Conservation (phyloP, 2,113 vertebrate species). For the Dunckerocampus dactyliophorus region DNA sequence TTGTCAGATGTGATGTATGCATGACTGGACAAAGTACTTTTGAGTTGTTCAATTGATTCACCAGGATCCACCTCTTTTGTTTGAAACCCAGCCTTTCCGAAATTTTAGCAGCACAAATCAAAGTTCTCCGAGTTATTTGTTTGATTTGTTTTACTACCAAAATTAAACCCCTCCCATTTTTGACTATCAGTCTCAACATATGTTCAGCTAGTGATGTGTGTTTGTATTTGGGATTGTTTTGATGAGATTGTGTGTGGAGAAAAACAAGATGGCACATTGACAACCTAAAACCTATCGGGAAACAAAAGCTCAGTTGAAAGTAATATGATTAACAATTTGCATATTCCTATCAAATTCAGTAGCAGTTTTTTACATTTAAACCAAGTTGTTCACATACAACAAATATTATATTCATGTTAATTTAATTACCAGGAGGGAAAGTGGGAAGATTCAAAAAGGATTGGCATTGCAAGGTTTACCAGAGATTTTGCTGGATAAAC, state of each 20-base stretch:
- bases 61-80: not conserved
- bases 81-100: not conserved
- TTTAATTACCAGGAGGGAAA: too few species aligned
- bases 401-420: too few species aligned
- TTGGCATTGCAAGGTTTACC: too few species aligned
- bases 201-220: not conserved
- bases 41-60: not conserved
- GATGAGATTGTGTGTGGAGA: not conserved
- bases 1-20: constrained; percentile 6
- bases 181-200: not conserved
- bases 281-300: not conserved
- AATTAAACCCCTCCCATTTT: constrained; percentile 9
- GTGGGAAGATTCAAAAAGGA: too few species aligned
- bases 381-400: too few species aligned
- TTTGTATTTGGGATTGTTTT: constrained; percentile 1
- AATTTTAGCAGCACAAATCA: constrained; percentile 15
- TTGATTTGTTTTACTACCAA: constrained; percentile 7
- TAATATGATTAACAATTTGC: too few species aligned
- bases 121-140: not conserved
- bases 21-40: constrained; percentile 5
- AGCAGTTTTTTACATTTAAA: too few species aligned
- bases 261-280: not conserved
- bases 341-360: too few species aligned
- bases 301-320: too few species aligned
- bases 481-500: not conserved